Evolutionary conservation across 2,797 vertebrate genomes (phyloP).

Genomic region (Muscicapa striata): DNA sequence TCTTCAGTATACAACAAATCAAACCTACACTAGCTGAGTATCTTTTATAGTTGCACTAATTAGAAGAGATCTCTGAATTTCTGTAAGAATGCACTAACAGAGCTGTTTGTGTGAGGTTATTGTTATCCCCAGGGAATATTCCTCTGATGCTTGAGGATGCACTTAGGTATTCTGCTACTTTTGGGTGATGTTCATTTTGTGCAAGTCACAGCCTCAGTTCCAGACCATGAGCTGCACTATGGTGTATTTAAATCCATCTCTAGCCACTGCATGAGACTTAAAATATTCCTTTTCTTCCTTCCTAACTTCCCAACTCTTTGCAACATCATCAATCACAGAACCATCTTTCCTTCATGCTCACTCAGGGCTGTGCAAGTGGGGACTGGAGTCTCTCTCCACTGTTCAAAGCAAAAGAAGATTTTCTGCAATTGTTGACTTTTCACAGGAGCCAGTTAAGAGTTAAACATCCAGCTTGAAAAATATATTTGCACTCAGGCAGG

Average conservation of each 20-base stretch:
- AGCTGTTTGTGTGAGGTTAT: not conserved
- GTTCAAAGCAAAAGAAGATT: not conserved
- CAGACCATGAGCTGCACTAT: not conserved
- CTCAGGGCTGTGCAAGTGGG: not conserved
- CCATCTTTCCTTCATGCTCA: rapidly evolving
- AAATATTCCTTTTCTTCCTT: not conserved
- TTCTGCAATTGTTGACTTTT: not conserved
- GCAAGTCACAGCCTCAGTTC: not conserved
- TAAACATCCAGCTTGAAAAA: constrained; percentile 25
- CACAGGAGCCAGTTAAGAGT: not conserved
- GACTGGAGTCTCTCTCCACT: not conserved
- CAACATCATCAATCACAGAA: not conserved
- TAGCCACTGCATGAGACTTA: not conserved
- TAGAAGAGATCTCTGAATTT: not conserved
- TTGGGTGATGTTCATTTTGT: not conserved
- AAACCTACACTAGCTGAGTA: rapidly evolving
- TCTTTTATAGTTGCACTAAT: not conserved
- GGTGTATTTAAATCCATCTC: not conserved
- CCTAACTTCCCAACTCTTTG: not conserved
- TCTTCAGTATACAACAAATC: not conserved
- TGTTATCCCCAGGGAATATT: not conserved
- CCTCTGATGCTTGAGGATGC: not conserved
- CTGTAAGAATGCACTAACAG: not conserved
- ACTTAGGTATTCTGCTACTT: not conserved
- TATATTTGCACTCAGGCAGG: not conserved